Evolutionary conservation across 2,113 vertebrate genomes (phyloP), one percentile per base, ranked within the genome.

Genomic region (Pteropus alecto): DNA sequence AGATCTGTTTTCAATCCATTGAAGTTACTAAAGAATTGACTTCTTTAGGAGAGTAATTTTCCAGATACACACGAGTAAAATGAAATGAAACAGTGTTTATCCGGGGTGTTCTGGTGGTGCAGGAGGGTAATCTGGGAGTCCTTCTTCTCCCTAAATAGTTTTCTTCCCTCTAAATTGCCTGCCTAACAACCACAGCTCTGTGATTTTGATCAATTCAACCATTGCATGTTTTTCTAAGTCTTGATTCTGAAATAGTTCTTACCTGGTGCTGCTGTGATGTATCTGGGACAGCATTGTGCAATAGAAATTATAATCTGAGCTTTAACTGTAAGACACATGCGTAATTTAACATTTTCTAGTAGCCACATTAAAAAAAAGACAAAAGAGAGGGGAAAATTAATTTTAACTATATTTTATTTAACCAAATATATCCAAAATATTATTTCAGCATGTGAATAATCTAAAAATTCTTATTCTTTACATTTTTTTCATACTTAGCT

Each of bases 321-420:
- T 46, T 79, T 85, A 67, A 68, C 33, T 81, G 18, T 30, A 67
- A 93, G 43, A 28, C 46, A 43, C 18, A 33, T 43, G 9, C 13
- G 11, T 78, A 87, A 65, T 85, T 82, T 63, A 43, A 87, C n/a
- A 54, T 92, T 88, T 95, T 71, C 30, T 88, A 77, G 30, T 92
- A 88, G 43, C 28, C 28, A 73, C n/a, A 51, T 87, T 19, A 41
- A 51, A 87, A 92, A 86, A 61, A 79, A 43, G 16, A n/a, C 30
- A 67, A 46, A 46, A 48, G 15, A 51, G 51, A 68, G 41, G 38
- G 26, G 48, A 30, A 77, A 94, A 87, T 82, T 92, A 77, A 70
- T 71, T 93, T 93, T 71, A 92, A 56, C 70, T 58, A 63, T 61
- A 48, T 82, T 81, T 87, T 68, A 86, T 46, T 78, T 83, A 67